These are phyloP conservation scores for Yponomeuta plumbellus DNA, from an alignment of 2,888 invertebrate species.

Conservation along the genomic window DNA sequence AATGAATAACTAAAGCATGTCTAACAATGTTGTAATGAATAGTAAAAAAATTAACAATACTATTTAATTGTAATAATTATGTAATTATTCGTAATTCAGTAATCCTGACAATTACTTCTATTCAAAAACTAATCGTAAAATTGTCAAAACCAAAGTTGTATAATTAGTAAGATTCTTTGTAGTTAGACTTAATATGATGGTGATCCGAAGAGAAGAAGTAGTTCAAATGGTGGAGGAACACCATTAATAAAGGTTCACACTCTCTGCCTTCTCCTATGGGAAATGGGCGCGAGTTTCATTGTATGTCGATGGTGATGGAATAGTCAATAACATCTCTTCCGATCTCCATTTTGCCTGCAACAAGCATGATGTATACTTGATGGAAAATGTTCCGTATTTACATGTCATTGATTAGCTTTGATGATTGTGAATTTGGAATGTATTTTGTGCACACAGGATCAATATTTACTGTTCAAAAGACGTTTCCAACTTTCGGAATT, in stretches of 20 bases:
- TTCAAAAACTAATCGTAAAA: not conserved
- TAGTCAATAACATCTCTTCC: not conserved
- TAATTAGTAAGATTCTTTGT: not conserved
- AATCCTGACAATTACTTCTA: not conserved
- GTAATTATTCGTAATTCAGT: not conserved
- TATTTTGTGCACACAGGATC: not conserved
- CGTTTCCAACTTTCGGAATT: not conserved
- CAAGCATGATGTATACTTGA: conserved; percentile 3
- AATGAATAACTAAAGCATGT: conserved; percentile 6
- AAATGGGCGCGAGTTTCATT: not conserved
- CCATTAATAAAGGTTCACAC: not conserved
- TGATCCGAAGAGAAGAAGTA: not conserved
- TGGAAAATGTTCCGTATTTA: not conserved
- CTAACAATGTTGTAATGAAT: not conserved
- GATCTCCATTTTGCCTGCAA: conserved; percentile 5
- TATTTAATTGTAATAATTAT: conserved; percentile 6
- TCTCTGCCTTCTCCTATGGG: not conserved
- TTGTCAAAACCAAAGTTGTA: not conserved
- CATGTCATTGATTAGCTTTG: not conserved
- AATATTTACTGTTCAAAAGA: not conserved
- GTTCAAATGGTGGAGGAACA: not conserved
- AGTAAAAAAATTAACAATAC: not conserved
- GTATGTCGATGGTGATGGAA: not conserved
- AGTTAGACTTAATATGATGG: conserved; percentile 1
- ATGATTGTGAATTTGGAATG: not conserved